Evolutionary conservation across 2,113 vertebrate genomes (phyloP).

Genomic region (Ammodytes dubius): DNA sequence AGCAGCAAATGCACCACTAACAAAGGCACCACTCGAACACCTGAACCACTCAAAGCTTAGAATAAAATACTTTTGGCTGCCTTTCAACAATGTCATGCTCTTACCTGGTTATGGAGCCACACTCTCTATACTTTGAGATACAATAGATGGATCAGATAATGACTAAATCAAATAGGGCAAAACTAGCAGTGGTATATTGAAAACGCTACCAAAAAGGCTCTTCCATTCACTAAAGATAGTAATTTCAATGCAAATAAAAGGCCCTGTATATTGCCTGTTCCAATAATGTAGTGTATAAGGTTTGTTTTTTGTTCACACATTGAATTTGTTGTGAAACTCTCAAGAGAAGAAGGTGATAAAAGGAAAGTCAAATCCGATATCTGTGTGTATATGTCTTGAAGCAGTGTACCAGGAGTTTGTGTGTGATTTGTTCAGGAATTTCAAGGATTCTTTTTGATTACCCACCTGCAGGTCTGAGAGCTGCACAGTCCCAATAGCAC

Average conservation of each 20-base stretch:
- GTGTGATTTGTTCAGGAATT: slow-evolving; percentile 33
- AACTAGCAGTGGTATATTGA: not conserved
- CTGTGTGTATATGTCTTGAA: slow-evolving; percentile 27
- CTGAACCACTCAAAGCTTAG: slow-evolving; percentile 37
- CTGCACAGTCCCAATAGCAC: slow-evolving; percentile 32
- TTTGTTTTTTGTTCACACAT: not conserved
- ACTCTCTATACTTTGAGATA: slow-evolving; percentile 28
- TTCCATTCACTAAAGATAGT: slow-evolving; percentile 4
- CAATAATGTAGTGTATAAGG: not conserved
- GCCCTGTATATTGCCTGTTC: not conserved
- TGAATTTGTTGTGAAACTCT: slow-evolving; percentile 12
- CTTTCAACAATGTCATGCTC: slow-evolving; percentile 40
- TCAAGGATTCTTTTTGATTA: slow-evolving; percentile 51
- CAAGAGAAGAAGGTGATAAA: slow-evolving; percentile 8
- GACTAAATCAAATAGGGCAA: slow-evolving; percentile 37
- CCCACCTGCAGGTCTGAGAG: slow-evolving; percentile 31
- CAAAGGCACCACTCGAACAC: slow-evolving; percentile 42
- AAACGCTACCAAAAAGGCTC: not conserved
- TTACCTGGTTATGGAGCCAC: slow-evolving; percentile 30
- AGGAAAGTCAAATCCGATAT: slow-evolving; percentile 5
- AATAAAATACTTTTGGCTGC: slow-evolving; percentile 36
- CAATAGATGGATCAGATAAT: slow-evolving; percentile 35
- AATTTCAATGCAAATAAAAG: slow-evolving; percentile 16
- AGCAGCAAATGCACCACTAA: slow-evolving; percentile 39
- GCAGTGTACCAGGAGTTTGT: slow-evolving; percentile 26